Evolutionary conservation across 1,140 invertebrate genomes (phyloP).

Genomic region (Helicoverpa zea): DNA sequence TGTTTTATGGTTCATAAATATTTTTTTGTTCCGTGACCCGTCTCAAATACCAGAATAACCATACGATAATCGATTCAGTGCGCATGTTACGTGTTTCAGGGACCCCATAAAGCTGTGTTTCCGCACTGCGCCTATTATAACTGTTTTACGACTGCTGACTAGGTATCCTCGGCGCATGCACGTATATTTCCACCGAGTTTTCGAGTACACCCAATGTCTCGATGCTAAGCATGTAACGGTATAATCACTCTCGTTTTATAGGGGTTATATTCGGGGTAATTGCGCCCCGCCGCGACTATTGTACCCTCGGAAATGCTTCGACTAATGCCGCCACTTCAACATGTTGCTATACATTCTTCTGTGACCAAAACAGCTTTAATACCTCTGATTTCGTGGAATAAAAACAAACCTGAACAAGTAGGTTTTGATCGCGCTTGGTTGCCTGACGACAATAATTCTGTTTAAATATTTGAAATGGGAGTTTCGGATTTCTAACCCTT

Average conservation of each 20-base stretch:
- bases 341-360: slow-evolving; percentile 60
- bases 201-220: slow-evolving; percentile 67
- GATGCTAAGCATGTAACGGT: slow-evolving; percentile 71
- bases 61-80: slow-evolving; percentile 76
- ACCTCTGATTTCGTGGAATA: slow-evolving; percentile 9
- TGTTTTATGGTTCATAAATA: slow-evolving; percentile 71
- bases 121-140: slow-evolving; percentile 79
- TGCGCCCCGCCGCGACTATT: slow-evolving; percentile 62
- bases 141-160: slow-evolving; percentile 75
- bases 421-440: slow-evolving; percentile 46
- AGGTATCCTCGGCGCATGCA: slow-evolving; percentile 71
- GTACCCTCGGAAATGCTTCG: slow-evolving; percentile 62
- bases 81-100: slow-evolving; percentile 75
- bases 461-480: slow-evolving; percentile 33
- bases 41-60: slow-evolving; percentile 73
- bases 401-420: slow-evolving; percentile 35
- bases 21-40: slow-evolving; percentile 71
- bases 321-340: slow-evolving; percentile 66
- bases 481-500: slow-evolving; percentile 56
- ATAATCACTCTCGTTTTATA: slow-evolving; percentile 77
- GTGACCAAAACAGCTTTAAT: slow-evolving; percentile 23
- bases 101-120: slow-evolving; percentile 76
- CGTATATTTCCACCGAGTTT: slow-evolving; percentile 64
- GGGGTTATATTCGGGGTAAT: slow-evolving; percentile 76
- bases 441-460: slow-evolving; percentile 31